phyloP scores from a whole-genome alignment of 1,140 invertebrate species.

The Lasioglossum baleicum region DNA sequence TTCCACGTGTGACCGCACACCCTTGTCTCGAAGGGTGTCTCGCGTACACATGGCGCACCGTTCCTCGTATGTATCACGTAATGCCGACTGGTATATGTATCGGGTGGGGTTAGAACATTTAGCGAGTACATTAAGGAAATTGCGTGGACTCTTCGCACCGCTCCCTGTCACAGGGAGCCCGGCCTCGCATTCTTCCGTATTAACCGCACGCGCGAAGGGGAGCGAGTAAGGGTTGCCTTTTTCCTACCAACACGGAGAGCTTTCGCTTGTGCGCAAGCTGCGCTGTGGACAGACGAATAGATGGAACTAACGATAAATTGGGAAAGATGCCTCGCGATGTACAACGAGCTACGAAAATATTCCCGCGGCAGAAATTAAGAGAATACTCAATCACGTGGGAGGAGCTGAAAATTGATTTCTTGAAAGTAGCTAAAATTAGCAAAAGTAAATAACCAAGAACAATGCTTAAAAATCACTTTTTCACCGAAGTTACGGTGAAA shows the following conservation, averaged over 20 bases:
- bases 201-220: slow-evolving; percentile 52
- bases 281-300: not conserved
- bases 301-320: not conserved
- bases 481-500: too few species aligned
- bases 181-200: slow-evolving; percentile 50
- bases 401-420: too few species aligned
- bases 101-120: slow-evolving; percentile 67
- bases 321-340: not conserved
- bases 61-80: slow-evolving; percentile 14
- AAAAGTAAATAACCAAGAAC: too few species aligned
- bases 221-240: slow-evolving; percentile 39
- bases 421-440: too few species aligned
- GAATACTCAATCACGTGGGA: too few species aligned
- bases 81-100: slow-evolving; percentile 43
- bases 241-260: slow-evolving; percentile 16
- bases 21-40: slow-evolving; percentile 19
- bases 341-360: too few species aligned
- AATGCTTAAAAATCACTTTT: too few species aligned
- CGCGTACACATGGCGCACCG: not conserved
- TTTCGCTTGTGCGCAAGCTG: not conserved
- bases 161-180: slow-evolving; percentile 45
- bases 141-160: slow-evolving; percentile 70
- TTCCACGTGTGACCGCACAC: slow-evolving; percentile 45
- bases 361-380: too few species aligned
- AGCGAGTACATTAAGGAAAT: slow-evolving; percentile 80